phyloP scores from a whole-genome alignment of 2,888 invertebrate genomes.

The Himalopsyche kuldschensis region DNA sequence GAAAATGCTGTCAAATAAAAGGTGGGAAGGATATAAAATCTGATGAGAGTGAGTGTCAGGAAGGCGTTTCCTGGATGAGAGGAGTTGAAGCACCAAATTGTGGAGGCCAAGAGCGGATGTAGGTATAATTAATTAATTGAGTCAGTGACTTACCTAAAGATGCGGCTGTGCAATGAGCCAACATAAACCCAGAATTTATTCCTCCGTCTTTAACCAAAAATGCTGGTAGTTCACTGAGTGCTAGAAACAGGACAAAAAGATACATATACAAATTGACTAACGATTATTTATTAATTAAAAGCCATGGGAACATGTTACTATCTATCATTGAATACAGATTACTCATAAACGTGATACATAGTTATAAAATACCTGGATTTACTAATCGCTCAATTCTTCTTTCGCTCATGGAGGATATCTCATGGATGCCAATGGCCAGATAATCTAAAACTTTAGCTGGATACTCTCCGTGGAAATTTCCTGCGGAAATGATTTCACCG shows the following conservation, averaged over 20 bases:
- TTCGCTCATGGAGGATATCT: slow-evolving; percentile 68
- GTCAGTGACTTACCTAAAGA: slow-evolving; percentile 55
- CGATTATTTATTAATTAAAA: too few relatives aligned
- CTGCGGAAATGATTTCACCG: slow-evolving; percentile 66
- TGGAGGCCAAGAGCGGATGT: too few relatives aligned
- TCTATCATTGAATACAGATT: too few relatives aligned
- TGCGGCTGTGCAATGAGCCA: slow-evolving; percentile 68
- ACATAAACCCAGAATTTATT: slow-evolving; percentile 70
- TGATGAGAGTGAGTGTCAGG: neutral
- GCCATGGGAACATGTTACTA: too few relatives aligned
- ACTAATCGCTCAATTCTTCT: slow-evolving; percentile 64
- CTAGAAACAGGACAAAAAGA: slow-evolving; percentile 31
- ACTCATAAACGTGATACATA: too few relatives aligned
- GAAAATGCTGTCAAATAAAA: too few relatives aligned
- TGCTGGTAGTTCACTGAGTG: slow-evolving; percentile 64
- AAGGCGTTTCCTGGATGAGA: too few relatives aligned
- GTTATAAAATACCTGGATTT: slow-evolving; percentile 55
- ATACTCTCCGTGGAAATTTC: slow-evolving; percentile 73
- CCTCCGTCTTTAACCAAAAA: slow-evolving; percentile 68
- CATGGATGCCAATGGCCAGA: slow-evolving; percentile 66
- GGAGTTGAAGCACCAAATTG: too few relatives aligned
- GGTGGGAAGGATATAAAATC: neutral
- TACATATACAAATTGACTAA: too few relatives aligned
- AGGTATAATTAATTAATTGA: neutral
- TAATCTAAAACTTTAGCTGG: slow-evolving; percentile 69